Conservation (phyloP, 2,888 invertebrate genomes). For the Nezara viridula region DNA sequence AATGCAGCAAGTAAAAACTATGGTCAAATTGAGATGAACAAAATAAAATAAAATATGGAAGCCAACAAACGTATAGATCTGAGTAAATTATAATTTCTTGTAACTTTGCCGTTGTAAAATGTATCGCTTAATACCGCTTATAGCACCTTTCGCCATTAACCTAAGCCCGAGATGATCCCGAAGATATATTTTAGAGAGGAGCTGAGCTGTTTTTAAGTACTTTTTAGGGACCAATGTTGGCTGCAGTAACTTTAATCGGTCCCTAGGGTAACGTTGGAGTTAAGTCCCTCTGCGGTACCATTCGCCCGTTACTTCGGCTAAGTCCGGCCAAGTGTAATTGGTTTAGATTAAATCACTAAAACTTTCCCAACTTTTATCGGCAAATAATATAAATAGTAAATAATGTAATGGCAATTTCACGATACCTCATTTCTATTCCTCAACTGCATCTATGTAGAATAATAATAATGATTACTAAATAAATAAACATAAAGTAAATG, state of each 20-base stretch:
- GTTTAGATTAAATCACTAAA: background rate
- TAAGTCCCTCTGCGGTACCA: slow-evolving; percentile 12
- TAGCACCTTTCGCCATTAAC: background rate
- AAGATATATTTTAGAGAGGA: background rate
- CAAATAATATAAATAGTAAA: background rate
- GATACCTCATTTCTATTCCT: too few species aligned
- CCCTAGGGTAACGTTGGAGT: background rate
- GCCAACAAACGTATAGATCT: too few species aligned
- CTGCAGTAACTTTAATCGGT: background rate
- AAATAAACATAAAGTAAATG: too few species aligned
- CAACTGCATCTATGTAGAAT: too few species aligned
- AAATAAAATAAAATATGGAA: too few species aligned
- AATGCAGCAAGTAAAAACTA: too few species aligned
- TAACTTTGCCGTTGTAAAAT: background rate
- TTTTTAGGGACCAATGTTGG: slow-evolving; percentile 7
- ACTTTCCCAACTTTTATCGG: background rate
- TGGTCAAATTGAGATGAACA: too few species aligned
- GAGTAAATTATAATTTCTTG: background rate
- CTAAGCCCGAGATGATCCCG: background rate
- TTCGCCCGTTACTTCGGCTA: background rate
- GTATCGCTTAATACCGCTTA: background rate
- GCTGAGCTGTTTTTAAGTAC: background rate
- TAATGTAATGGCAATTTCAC: background rate
- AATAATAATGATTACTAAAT: too few species aligned
- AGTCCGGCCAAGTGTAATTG: background rate